Percentiles rank a stretch among this genome's conserved stretches.
phyloP scores from a whole-genome alignment of 2,888 invertebrate species.

The Drosophila seclusa region DNA sequence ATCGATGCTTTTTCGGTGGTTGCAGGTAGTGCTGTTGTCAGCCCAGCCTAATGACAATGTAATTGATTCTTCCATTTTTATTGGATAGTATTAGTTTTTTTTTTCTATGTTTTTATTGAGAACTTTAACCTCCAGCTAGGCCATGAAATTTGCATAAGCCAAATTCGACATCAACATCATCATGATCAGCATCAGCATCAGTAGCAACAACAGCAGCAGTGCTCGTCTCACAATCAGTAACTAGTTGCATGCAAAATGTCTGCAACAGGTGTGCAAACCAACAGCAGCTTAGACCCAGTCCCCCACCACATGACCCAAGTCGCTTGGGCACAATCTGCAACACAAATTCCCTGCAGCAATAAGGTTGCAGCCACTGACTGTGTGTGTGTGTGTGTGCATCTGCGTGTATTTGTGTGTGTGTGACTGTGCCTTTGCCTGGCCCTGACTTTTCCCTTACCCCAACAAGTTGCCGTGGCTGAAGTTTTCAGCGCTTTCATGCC shows the following conservation, averaged over 20 bases:
- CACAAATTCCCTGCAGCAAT: conserved; percentile 72
- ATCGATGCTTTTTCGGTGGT: conserved; percentile 45
- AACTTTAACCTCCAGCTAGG: conserved; percentile 49
- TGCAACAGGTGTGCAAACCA: conserved; percentile 75
- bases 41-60: conserved; percentile 55
- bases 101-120: conserved; percentile 14
- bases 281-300: conserved; percentile 48
- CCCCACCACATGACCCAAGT: conserved; percentile 36
- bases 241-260: conserved; percentile 79
- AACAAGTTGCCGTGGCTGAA: conserved; percentile 50
- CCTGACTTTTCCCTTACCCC: conserved; percentile 50
- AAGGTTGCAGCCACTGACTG: conserved; percentile 52
- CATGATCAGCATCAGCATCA: conserved; percentile 23
- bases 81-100: background rate
- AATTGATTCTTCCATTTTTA: conserved; percentile 56
- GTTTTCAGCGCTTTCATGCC: conserved; percentile 65
- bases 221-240: conserved; percentile 53
- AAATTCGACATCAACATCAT: conserved; percentile 51
- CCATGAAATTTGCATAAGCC: conserved; percentile 51
- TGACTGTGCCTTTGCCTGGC: conserved; percentile 33
- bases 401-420: conserved; percentile 32
- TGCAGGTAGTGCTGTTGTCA: conserved; percentile 12
- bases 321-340: conserved; percentile 64
- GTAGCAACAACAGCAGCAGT: conserved; percentile 15
- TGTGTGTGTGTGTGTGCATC: conserved; percentile 8